Base-by-base conservation (phyloP, 2,113 vertebrate species). In the Ginglymostoma cirratum region DNA sequence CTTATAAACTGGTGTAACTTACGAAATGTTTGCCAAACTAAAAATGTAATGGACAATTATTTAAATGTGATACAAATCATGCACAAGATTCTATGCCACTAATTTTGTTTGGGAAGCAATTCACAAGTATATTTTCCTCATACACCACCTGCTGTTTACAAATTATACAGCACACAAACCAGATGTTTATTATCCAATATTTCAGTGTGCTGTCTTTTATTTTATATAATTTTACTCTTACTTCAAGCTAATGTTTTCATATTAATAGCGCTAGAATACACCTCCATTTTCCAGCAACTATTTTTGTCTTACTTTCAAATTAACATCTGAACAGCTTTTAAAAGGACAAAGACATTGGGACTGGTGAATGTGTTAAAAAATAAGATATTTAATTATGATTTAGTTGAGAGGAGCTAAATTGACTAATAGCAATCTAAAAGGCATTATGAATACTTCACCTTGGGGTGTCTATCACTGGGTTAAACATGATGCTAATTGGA, bases 401-500 rank as follows among this genome's bases (percentile, higher is more conserved):
- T 98, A 98, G 98, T 98, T 98, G 98, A 98, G 98, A 97, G 97
- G 97, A 97, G 97, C 97, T 97, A 98, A 97, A 97, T 97, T 98
- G 98, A 99, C 99, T 98, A 98, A 98, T 98, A 99, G 99, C 98
- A 95, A 97, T 97, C 97, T 98, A 97, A 98, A 97, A 97, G 98
- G 98, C 98, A 96, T 97, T 97, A 97, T 97, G 97, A 98, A 97
- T 98, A 97, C 98, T 98, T 99, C 98, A 99, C 99, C 98, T 99
- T 98, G 98, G 98, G 98, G 98, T 98, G 98, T 99, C 98, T 98
- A 98, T 99, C 99, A 99, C 98, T 98, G 98, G 98, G 98, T 99
- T 99, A 98, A 99, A 99, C 98, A 99, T 98, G 98, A 99, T 98
- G 98, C 98, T 99, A 99, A 99, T 99, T 99, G 99, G 98, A 99